phyloP scores from a whole-genome alignment of 2,888 invertebrate genomes.

The Aporophyla lueneburgensis region DNA sequence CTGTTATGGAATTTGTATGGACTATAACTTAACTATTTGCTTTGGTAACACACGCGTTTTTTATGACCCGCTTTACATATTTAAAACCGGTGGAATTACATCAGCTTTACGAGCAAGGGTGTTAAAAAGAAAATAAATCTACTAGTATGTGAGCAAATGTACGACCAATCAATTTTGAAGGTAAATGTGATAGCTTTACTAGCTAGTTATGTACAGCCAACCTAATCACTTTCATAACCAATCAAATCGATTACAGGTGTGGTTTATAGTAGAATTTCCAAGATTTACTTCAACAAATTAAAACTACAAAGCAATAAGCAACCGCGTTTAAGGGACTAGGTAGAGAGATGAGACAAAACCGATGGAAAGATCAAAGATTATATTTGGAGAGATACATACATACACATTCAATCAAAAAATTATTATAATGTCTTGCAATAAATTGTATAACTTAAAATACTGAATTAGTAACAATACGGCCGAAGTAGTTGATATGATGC shows the following conservation, averaged over 20 bases:
- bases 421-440: background rate
- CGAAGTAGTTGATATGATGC: background rate
- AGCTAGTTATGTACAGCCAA: background rate
- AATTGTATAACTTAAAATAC: background rate
- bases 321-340: no score
- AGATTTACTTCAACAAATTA: background rate
- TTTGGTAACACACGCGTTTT: no score
- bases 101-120: no score
- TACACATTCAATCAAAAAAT: background rate
- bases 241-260: constrained; percentile 10
- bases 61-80: no score
- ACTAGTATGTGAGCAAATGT: background rate
- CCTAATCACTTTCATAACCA: background rate
- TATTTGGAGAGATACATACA: background rate
- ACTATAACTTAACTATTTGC: no score
- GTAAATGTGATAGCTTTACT: background rate
- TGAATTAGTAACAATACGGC: background rate
- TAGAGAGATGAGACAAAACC: background rate
- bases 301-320: background rate
- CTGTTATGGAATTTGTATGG: no score
- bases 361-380: background rate
- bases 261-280: background rate
- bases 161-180: background rate
- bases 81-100: no score
- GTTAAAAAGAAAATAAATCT: background rate